Conservation (phyloP, 2,113 vertebrate species). For the Cebidichthys violaceus region DNA sequence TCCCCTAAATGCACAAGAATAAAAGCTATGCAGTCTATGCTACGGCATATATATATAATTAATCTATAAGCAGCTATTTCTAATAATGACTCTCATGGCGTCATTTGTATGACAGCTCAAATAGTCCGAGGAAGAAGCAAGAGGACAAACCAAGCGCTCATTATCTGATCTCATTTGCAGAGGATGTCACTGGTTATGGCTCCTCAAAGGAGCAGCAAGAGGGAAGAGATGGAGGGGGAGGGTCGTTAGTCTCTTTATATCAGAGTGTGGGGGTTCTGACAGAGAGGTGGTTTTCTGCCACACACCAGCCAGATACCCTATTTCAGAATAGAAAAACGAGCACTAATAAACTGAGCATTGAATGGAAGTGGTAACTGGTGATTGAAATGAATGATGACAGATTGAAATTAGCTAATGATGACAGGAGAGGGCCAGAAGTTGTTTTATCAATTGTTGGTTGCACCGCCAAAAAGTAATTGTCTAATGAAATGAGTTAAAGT, state of each 20-base stretch:
- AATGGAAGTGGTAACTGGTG: background rate
- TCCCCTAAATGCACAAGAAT: background rate
- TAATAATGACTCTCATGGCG: no score
- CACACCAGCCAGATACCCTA: background rate
- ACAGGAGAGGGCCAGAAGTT: background rate
- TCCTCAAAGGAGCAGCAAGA: constrained; percentile 37
- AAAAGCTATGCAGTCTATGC: background rate
- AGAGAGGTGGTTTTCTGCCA: background rate
- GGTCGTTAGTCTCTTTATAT: background rate
- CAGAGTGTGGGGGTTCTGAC: background rate
- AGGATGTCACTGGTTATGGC: background rate
- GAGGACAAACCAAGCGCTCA: background rate
- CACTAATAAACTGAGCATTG: background rate
- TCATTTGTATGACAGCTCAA: background rate
- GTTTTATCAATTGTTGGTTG: background rate
- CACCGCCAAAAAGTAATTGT: background rate
- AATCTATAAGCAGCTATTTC: background rate
- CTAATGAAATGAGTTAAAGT: background rate
- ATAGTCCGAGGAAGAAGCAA: background rate
- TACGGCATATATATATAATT: background rate
- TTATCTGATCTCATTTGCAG: constrained; percentile 32
- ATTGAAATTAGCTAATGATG: background rate
- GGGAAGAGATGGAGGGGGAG: constrained; percentile 33
- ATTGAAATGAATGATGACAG: background rate
- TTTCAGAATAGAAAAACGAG: constrained; percentile 24